phyloP scores from a whole-genome alignment of 1,140 invertebrate species.

The Helicoverpa zea region DNA sequence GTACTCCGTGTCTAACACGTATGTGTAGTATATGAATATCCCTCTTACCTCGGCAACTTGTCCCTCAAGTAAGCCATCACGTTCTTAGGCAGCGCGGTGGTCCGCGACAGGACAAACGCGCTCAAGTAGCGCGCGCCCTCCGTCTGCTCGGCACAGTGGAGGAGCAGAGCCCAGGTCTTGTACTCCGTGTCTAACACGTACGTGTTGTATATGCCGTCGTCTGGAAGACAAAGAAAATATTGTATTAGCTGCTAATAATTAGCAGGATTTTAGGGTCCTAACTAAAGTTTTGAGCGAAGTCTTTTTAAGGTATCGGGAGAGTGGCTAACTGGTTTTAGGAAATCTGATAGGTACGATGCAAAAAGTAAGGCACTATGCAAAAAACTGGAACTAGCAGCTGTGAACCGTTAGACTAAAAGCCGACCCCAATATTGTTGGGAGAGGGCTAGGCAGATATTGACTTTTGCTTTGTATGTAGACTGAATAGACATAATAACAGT shows the following conservation, averaged over 20 bases:
- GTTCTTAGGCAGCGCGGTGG: slow-evolving; percentile 88
- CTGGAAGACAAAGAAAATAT: slow-evolving; percentile 79
- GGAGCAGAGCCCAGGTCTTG: slow-evolving; percentile 92
- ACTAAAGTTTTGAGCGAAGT: no score
- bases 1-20: slow-evolving; percentile 94
- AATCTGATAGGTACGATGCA: no score
- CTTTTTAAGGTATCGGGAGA: no score
- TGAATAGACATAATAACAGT: no score
- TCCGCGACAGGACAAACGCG: slow-evolving; percentile 93
- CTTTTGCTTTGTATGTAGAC: no score
- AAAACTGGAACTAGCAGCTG: no score
- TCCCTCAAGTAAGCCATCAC: slow-evolving; percentile 87
- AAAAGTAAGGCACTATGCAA: no score
- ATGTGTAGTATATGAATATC: slow-evolving; percentile 93
- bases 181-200: slow-evolving; percentile 95
- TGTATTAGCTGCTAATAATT: background rate
- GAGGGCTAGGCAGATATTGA: no score
- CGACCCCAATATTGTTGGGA: no score
- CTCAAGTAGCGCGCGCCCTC: slow-evolving; percentile 93
- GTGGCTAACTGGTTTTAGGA: no score
- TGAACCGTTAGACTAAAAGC: no score
- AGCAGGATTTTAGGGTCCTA: no score
- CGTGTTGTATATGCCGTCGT: slow-evolving; percentile 96
- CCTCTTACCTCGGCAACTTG: slow-evolving; percentile 87
- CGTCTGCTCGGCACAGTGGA: slow-evolving; percentile 95